A percentile compares a stretch with the other conserved stretches of the same genome.
Conservation (phyloP, 2,113 vertebrate species). For the Aldabrachelys gigantea region DNA sequence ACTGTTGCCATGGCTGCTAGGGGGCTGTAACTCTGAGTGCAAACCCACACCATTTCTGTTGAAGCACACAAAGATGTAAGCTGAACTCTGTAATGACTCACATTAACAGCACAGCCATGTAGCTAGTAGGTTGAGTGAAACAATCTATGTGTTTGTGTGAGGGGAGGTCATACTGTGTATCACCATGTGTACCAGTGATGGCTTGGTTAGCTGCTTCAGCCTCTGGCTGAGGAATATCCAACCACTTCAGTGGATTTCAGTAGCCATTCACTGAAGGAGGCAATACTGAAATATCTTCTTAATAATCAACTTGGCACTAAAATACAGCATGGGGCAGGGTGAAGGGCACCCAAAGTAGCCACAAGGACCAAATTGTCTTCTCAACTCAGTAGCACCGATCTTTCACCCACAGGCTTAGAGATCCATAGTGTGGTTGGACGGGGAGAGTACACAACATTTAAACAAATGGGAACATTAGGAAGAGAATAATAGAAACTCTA, state of each 20-base stretch:
- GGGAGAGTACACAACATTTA: background rate
- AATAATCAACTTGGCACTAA: background rate
- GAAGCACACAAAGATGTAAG: background rate
- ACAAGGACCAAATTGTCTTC: background rate
- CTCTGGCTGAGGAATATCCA: background rate
- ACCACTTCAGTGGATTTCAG: background rate
- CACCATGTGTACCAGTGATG: background rate
- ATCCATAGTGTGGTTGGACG: background rate
- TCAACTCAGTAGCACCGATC: background rate
- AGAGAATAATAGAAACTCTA: accelerated
- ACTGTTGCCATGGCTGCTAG: background rate
- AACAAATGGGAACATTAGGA: background rate
- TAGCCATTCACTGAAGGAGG: accelerated
- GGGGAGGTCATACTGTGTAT: background rate
- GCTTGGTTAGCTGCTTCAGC: background rate
- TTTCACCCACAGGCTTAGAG: background rate
- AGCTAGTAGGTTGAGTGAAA: accelerated
- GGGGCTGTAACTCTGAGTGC: background rate
- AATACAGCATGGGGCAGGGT: background rate
- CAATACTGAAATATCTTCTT: accelerated
- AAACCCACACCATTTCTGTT: too few species aligned
- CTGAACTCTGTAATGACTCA: too few species aligned
- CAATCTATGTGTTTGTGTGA: accelerated
- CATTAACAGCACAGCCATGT: accelerated
- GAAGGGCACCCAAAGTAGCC: background rate